phyloP scores from a whole-genome alignment of 2,797 vertebrate species.

The Galago senegalensis region DNA sequence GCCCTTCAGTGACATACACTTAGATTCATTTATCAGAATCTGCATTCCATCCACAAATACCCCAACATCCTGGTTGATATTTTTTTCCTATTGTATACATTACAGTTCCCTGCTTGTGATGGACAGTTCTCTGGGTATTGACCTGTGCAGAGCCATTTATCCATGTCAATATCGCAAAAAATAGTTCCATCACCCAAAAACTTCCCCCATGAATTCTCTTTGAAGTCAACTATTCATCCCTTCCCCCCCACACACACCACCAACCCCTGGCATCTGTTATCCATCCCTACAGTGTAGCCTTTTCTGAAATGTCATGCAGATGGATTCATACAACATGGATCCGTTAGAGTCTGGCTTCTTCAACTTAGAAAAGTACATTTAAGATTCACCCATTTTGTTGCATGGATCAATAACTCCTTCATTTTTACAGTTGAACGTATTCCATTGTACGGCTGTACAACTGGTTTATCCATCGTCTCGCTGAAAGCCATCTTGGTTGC shows the following conservation, averaged over 20 bases:
- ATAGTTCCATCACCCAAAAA: background rate
- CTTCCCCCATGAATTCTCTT: background rate
- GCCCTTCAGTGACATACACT: background rate
- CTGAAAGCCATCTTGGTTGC: slow-evolving; percentile 15
- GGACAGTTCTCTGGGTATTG: background rate
- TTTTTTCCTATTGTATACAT: background rate
- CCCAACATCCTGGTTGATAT: background rate
- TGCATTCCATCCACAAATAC: background rate
- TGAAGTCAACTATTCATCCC: no score
- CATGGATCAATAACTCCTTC: background rate
- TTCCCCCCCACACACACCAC: background rate
- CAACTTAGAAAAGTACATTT: background rate
- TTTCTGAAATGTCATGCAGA: background rate
- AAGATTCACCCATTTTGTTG: background rate
- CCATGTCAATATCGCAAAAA: background rate
- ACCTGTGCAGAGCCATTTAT: background rate
- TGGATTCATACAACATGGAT: background rate
- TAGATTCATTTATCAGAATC: background rate
- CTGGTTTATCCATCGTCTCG: background rate
- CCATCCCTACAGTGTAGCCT: background rate
- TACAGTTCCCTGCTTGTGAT: background rate
- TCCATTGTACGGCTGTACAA: background rate
- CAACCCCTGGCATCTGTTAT: background rate
- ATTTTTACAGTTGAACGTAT: background rate
- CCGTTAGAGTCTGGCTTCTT: background rate